phyloP scores from a whole-genome alignment of 2,797 vertebrate species.

The Eutrigla gurnardus region DNA sequence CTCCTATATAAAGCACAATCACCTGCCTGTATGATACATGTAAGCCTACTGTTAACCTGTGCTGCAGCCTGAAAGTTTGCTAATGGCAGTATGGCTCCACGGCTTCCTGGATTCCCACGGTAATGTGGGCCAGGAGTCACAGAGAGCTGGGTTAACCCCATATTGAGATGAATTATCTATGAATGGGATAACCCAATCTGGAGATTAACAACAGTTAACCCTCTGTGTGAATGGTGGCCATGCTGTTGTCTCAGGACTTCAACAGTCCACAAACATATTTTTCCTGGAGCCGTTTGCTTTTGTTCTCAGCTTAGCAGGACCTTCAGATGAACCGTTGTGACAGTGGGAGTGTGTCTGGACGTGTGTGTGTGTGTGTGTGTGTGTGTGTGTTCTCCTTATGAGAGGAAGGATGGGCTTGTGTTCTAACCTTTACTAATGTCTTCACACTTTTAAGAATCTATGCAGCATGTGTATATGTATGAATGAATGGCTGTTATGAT shows the following conservation, averaged over 20 bases:
- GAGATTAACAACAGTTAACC: conserved; percentile 77
- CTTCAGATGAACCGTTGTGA: conserved; percentile 39
- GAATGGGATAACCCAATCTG: conserved; percentile 75
- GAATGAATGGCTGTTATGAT: conserved; percentile 19
- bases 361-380: conserved; percentile 9
- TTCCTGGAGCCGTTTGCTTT: conserved; percentile 61
- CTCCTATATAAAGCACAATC: conserved; percentile 4
- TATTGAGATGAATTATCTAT: conserved; percentile 77
- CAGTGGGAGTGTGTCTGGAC: conserved; percentile 3
- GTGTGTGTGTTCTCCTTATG: not conserved
- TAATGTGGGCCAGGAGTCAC: conserved; percentile 69
- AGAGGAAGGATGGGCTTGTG: not conserved
- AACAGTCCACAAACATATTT: conserved; percentile 71
- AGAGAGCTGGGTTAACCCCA: conserved; percentile 79
- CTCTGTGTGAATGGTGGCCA: conserved; percentile 78
- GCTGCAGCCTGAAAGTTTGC: conserved; percentile 21
- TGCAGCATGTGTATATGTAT: not conserved
- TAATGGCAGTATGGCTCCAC: conserved; percentile 33
- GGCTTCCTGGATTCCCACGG: conserved; percentile 73
- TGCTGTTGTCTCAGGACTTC: conserved; percentile 73
- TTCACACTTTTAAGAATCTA: conserved; percentile 14
- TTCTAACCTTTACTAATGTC: conserved; percentile 16
- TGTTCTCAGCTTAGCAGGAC: conserved; percentile 65
- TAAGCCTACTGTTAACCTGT: conserved; percentile 14
- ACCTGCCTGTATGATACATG: conserved; percentile 18